Evolutionary conservation across 1,140 invertebrate species (phyloP), one percentile per base, ranked within the genome.

Genomic region (Zaprionus camerounensis): DNA sequence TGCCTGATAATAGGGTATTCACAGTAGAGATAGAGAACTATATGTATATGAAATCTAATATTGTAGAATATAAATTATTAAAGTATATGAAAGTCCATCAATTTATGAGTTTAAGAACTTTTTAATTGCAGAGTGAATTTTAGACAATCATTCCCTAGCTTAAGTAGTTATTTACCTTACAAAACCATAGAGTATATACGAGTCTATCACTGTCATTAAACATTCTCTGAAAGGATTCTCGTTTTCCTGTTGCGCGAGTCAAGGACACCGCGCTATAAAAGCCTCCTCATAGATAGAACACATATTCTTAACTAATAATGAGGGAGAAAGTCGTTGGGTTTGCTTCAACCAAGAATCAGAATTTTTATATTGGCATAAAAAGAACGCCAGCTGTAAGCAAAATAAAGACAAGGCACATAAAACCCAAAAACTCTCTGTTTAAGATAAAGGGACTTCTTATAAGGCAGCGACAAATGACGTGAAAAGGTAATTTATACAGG

Each of bases 401-500:
- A 17, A 65, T 71, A 76, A 68, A 56, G 31, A 44, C 13, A 41
- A 26, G 51, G 22, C 57, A 38, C 58, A 69, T 62, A 69, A 62
- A 70, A 69, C 57, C n/a, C n/a, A 5, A 59, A 17, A 46, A 70
- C n/a, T n/a, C 59, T 28, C 61, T 67, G 2, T 9, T 66, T 20
- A 62, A 80, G 76, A 82, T 82, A 71, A 73, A 76, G 71, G 75
- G 2, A 86, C 80, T 65, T 9, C 31, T 81, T 74, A 72, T 65
- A 56, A 51, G 57, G 68, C 74, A 78, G 69, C 74, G 85, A 88
- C 81, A 88, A 84, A 81, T 84, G 85, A 80, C 38, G 75, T 67
- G 38, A 72, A 78, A 84, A 84, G 67, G 75, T 88, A 88, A 87
- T 87, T 87, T 78, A 88, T 87, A 69, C 78, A 71, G 61, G 59